Evolutionary conservation across 2,797 vertebrate species (phyloP), one percentile per base, ranked within the genome.

Genomic region (Esox masquinongy): DNA sequence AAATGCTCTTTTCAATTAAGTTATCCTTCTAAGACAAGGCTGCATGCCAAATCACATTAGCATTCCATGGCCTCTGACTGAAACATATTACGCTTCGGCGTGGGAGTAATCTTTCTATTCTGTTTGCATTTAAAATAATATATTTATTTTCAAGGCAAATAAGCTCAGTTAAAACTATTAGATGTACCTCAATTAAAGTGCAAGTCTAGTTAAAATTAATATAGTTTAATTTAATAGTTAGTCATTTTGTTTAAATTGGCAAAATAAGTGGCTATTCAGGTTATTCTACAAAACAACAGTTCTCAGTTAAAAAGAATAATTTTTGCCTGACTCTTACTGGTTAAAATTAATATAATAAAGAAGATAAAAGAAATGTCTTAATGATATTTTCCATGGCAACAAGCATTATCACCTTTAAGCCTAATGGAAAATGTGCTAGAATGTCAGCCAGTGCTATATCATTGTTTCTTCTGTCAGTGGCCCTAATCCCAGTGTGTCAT

Each of bases 1-100:
- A 80, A 83, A 43, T 80, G 77, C 77, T 77, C 84, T 86, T 87
- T 86, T 79, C 76, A 87, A 87, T 85, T 82, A 88, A 82, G 66
- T 76, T 77, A 17, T 76, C n/a, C 43, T 56, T 83, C 56, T 69
- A 77, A 82, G 76, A 79, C 68, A 81, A 83, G 81, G 74, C 77
- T 85, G 79, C 73, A 79, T 85, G 81, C 84, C 74, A 84, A 81
- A 85, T 87, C 15, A 83, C 82, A 73, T 82, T 80, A 53, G 19
- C 50, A 53, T 53, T 5, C 26, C 11, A 17, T 26, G 63, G 29
- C 2, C 16, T 66, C 29, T 15, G 14, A 66, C 63, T 15, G 24
- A 14, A 77, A 74, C 80, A 69, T 36, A 74, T 79, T 82, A 80
- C 80, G 84, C 79, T 80, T 73, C 39, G 9, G 80, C 78, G 43